Conservation (phyloP, 2,113 vertebrate species). For the Apistogramma diplotaenia region DNA sequence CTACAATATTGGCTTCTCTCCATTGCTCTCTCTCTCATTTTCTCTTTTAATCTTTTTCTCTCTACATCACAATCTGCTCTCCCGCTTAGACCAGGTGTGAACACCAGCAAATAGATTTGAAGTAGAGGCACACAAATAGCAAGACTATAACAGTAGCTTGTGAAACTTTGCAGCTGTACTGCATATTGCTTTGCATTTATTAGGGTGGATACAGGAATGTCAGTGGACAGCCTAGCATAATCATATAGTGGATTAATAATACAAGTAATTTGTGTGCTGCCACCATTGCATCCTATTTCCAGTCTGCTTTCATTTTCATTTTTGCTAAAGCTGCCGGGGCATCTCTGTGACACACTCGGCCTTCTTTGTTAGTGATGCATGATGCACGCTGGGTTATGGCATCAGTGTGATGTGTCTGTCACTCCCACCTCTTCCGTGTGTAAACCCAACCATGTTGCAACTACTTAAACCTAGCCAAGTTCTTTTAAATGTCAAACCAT, state of each 20-base stretch:
- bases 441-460: not conserved
- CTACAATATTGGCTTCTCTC: not conserved
- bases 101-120: not conserved
- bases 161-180: not conserved
- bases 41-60: conserved; percentile 20
- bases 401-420: not conserved
- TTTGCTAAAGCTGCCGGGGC: not conserved
- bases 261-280: not conserved
- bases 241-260: not conserved
- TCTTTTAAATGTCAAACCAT: too few relatives aligned
- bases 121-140: not conserved
- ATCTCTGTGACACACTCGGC: not conserved
- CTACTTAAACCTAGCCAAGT: too few relatives aligned
- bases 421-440: not conserved
- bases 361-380: not conserved
- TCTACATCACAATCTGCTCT: not conserved
- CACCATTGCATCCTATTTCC: not conserved
- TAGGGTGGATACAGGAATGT: not conserved
- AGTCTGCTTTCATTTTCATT: not conserved
- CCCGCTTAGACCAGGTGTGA: not conserved
- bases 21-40: not conserved
- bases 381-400: not conserved
- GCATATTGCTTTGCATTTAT: not conserved
- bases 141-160: not conserved
- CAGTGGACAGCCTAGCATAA: not conserved